Percentiles rank a stretch among this genome's conserved stretches.
phyloP scores from a whole-genome alignment of 1,140 invertebrate species.

The Luehdorfia chinensis region DNA sequence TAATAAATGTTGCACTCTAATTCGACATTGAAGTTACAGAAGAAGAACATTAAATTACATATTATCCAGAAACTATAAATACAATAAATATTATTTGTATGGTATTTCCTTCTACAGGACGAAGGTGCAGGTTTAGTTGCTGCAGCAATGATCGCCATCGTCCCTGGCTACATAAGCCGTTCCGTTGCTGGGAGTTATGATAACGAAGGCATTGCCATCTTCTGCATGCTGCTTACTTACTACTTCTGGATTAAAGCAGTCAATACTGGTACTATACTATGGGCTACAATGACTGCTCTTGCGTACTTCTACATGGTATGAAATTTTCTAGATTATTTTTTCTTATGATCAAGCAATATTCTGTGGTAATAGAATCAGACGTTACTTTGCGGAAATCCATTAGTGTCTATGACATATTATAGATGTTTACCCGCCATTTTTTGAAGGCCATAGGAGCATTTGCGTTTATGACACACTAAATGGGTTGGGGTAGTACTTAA shows the following conservation, averaged over 20 bases:
- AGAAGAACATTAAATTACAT: no score
- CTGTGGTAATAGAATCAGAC: background rate
- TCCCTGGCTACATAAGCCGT: slow-evolving; percentile 97
- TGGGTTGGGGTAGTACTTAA: no score
- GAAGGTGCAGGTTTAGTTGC: slow-evolving; percentile 95
- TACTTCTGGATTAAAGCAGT: slow-evolving; percentile 99
- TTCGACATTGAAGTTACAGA: no score
- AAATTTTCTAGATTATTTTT: slow-evolving; percentile 13
- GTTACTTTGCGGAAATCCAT: no score
- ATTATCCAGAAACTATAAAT: no score
- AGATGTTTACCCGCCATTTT: no score
- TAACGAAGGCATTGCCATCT: slow-evolving; percentile 99
- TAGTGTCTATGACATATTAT: no score
- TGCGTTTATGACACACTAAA: no score
- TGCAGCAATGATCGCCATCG: slow-evolving; percentile 96
- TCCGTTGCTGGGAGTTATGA: slow-evolving; percentile 99
- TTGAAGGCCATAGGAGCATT: no score
- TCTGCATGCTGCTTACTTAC: slow-evolving; percentile 98
- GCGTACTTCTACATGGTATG: slow-evolving; percentile 99
- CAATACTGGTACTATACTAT: slow-evolving; percentile 96
- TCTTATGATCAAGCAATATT: background rate
- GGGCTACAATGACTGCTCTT: slow-evolving; percentile 92
- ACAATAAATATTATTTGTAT: no score
- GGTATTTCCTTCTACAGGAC: slow-evolving; percentile 82
- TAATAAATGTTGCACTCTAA: no score